Base-by-base conservation (phyloP, 2,113 vertebrate species). In the Halichoerus grypus region DNA sequence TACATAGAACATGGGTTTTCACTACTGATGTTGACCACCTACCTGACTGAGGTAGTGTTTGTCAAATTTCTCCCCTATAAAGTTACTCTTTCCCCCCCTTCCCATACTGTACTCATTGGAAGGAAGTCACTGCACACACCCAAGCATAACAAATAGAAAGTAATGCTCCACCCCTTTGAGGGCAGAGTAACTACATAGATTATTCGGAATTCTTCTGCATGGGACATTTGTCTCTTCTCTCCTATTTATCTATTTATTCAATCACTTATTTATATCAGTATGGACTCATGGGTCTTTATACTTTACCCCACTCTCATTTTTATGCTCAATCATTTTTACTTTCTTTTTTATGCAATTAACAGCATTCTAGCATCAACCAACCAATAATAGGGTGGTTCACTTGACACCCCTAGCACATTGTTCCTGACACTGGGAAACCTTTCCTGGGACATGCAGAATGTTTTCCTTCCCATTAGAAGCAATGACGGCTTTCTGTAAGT, bases 391-490 rank as follows among this genome's bases (percentile, higher is more conserved):
- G 31, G 33, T 46, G 33, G 21, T 72, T 94, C 22, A 22, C 36
- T 19, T 74, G 85, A 72, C 31, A 65, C 14, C 7, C 10, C 19
- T 65, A 53, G 55, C 46, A 81, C 63, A 89, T 33, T 89, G n/a
- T 65, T 81, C 63, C 65, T 59, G 49, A 93, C n/a, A 28, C 39
- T 57, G 39, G 85, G 33, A 74, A 89, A 59, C 49, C 26, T 26
- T 81, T 59, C 88, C 53, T 42, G 15, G 55, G 46, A 76, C 39
- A 33, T 53, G 31, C 42, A 86, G 33, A 61, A 81, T 33, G 14
- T 80, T 90, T 90, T 94, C 59, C 49, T 87, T 91, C 90, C 63
- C 63, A 42, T 87, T 36, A 82, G 42, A 93, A 26, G 76, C 36
- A 51, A 74, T 89, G 46, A 57, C 42, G 74, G 55, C 33, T 88